phyloP scores from a whole-genome alignment of 1,140 invertebrate species.

The Ephestia elutella region DNA sequence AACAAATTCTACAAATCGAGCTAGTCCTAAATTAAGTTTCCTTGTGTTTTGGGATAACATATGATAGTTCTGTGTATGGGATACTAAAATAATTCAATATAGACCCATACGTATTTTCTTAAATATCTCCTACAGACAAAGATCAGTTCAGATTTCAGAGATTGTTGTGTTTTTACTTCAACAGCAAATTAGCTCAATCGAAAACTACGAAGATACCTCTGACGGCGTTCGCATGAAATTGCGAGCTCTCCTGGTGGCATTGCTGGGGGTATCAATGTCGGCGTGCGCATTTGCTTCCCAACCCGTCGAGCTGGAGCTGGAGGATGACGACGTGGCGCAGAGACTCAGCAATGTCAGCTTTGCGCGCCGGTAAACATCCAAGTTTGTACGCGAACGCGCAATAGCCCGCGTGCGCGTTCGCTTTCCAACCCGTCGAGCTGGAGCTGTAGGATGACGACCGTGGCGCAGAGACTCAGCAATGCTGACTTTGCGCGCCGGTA shows the following conservation, averaged over 20 bases:
- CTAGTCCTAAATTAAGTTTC: too few species aligned
- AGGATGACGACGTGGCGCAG: conserved; percentile 57
- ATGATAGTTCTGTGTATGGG: too few species aligned
- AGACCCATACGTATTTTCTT: too few species aligned
- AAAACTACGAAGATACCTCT: conserved; percentile 16
- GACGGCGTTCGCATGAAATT: conserved; percentile 46
- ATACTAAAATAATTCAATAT: too few species aligned
- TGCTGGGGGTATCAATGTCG: conserved; percentile 61
- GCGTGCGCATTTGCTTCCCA: conserved; percentile 60
- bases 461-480: conserved; percentile 52
- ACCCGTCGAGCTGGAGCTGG: conserved; percentile 55
- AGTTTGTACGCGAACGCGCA: too few species aligned
- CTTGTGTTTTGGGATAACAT: too few species aligned
- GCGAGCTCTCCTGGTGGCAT: conserved; percentile 50
- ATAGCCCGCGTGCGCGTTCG: conserved; percentile 54
- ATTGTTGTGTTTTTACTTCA: too few species aligned
- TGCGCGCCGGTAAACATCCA: conserved; percentile 42
- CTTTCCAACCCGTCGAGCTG: conserved; percentile 57
- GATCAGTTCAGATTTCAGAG: too few species aligned
- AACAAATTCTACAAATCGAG: too few species aligned
- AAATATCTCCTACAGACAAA: too few species aligned
- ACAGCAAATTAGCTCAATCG: conserved; percentile 22
- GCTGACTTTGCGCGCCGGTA: conserved; percentile 62
- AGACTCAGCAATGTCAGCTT: conserved; percentile 59
- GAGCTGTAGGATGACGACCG: conserved; percentile 58